Conservation (phyloP, 2,797 vertebrate genomes). For the Sebastes paucispinis region DNA sequence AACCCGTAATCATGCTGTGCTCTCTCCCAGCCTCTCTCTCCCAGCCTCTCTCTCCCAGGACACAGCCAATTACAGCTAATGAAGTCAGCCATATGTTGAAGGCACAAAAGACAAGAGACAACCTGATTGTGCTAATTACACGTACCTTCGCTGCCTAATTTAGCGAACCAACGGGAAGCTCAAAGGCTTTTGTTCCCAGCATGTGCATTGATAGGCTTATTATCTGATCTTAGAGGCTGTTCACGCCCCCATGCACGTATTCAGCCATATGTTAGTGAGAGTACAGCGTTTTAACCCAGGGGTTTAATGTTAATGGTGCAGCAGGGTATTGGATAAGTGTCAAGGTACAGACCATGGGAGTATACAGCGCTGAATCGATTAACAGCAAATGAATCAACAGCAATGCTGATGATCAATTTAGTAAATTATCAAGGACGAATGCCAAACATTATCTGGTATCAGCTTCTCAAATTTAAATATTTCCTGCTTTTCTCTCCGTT, state of each 20-base stretch:
- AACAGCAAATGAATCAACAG: not conserved
- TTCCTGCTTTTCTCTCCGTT: not conserved
- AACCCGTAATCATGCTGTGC: constrained; percentile 63
- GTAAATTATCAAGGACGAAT: not conserved
- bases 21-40: constrained; percentile 13
- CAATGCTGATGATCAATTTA: not conserved
- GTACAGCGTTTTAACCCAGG: constrained; percentile 30
- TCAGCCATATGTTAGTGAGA: constrained; percentile 53
- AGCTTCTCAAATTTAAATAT: not conserved
- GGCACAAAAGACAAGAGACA: constrained; percentile 56
- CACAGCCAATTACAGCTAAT: constrained; percentile 62
- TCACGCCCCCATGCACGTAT: constrained; percentile 37
- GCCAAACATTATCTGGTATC: not conserved
- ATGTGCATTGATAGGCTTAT: constrained; percentile 69
- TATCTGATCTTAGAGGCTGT: constrained; percentile 55
- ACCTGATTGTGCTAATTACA: constrained; percentile 73
- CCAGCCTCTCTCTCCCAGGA: constrained; percentile 52
- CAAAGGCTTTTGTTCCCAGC: constrained; percentile 64
- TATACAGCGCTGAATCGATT: not conserved
- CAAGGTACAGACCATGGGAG: not conserved
- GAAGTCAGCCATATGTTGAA: constrained; percentile 71
- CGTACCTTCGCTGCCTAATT: constrained; percentile 59
- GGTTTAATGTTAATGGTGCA: constrained; percentile 29
- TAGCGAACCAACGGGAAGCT: constrained; percentile 48
- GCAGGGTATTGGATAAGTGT: constrained; percentile 13